phyloP scores from a whole-genome alignment of 2,797 vertebrate species.

The Cichlasoma orientale region DNA sequence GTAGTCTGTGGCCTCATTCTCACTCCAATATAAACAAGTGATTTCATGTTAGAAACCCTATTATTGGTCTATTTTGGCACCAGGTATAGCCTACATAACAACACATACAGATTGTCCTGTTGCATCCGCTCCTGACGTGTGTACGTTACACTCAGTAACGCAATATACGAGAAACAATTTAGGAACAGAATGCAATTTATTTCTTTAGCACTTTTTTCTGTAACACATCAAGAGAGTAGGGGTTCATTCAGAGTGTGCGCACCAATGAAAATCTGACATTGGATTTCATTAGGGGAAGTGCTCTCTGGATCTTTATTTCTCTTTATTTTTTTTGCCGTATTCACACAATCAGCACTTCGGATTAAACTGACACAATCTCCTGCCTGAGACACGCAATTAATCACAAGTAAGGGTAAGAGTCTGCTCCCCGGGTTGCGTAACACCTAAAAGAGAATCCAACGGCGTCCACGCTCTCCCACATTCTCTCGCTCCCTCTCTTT shows the following conservation, averaged over 20 bases:
- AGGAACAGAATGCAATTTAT: not conserved
- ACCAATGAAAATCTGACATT: slow-evolving; percentile 23
- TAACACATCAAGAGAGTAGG: not conserved
- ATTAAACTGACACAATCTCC: slow-evolving; percentile 67
- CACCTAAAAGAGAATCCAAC: slow-evolving; percentile 46
- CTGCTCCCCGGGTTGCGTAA: slow-evolving; percentile 56
- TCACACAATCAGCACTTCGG: slow-evolving; percentile 61
- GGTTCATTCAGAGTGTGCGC: not conserved
- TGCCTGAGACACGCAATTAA: slow-evolving; percentile 30
- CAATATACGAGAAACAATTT: slow-evolving; percentile 2
- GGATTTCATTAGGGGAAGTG: slow-evolving; percentile 66
- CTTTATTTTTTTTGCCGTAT: slow-evolving; percentile 45
- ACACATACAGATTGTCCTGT: accelerated
- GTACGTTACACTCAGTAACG: not conserved
- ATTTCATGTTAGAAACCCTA: slow-evolving; percentile 16
- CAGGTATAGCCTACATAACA: not conserved
- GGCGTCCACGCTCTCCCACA: slow-evolving; percentile 38
- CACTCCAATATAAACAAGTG: slow-evolving; percentile 34
- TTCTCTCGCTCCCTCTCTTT: not conserved
- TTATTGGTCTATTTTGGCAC: slow-evolving; percentile 7
- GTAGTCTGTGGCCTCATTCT: slow-evolving; percentile 48
- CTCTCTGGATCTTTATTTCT: slow-evolving; percentile 57
- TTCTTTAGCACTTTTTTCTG: slow-evolving; percentile 23
- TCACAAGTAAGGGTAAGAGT: slow-evolving; percentile 42
- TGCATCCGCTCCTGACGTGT: not conserved